Conservation (phyloP, 2,113 vertebrate species). For the Cyanoliseus patagonus region DNA sequence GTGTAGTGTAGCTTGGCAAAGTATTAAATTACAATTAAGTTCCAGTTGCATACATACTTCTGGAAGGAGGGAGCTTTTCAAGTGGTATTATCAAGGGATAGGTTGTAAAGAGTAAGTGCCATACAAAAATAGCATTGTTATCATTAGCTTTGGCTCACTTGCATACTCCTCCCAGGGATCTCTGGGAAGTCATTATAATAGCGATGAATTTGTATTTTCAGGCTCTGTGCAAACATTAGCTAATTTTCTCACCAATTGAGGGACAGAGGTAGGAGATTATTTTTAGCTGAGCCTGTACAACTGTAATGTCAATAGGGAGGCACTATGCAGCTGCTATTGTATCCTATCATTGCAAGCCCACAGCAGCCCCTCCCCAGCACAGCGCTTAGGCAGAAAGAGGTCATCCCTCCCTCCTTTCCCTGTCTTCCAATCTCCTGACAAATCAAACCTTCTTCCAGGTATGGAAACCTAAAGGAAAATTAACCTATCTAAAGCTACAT, state of each 20-base stretch:
- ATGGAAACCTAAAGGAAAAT: not conserved
- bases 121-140: conserved; percentile 26
- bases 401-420: not conserved
- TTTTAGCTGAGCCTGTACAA: conserved; percentile 14
- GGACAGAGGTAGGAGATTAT: conserved; percentile 18
- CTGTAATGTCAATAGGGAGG: not conserved
- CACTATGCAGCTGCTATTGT: not conserved
- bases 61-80: not conserved
- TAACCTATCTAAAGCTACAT: not conserved
- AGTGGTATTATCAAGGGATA: not conserved
- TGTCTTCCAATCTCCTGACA: not conserved
- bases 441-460: not conserved
- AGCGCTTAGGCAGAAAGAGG: not conserved
- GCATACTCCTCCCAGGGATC: not conserved
- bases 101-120: not conserved
- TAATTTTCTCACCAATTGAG: not conserved
- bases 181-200: conserved; percentile 49
- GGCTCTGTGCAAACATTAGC: not conserved
- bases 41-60: not conserved
- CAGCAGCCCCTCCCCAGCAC: not conserved
- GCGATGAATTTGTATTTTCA: conserved; percentile 15
- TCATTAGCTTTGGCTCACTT: conserved; percentile 27
- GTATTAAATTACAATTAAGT: not conserved
- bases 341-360: not conserved
- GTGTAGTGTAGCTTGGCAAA: not conserved